Evolutionary conservation across 2,797 vertebrate genomes (phyloP).

Genomic region (Graptemys geographica): DNA sequence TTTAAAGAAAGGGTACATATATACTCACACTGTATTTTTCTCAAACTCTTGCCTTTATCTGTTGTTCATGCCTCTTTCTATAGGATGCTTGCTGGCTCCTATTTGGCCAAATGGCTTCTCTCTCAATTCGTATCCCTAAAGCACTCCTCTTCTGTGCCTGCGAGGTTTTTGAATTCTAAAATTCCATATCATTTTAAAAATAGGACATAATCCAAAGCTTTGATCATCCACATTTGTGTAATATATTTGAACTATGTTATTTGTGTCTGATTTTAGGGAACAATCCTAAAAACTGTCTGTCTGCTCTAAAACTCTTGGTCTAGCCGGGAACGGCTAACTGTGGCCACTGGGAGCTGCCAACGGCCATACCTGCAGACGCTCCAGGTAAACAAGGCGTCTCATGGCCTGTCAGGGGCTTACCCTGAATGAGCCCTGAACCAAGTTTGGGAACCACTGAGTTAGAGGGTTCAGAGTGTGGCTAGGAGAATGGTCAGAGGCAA

Average conservation of each 20-base stretch:
- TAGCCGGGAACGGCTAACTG: no score
- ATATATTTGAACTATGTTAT: background rate
- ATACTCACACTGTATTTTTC: background rate
- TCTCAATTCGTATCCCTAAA: background rate
- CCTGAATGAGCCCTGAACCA: no score
- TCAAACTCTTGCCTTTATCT: background rate
- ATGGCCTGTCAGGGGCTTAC: no score
- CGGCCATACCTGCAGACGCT: no score
- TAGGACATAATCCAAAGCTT: background rate
- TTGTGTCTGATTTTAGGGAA: background rate
- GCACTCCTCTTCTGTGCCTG: background rate
- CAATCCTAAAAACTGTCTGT: background rate
- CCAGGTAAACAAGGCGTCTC: no score
- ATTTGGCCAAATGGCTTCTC: background rate
- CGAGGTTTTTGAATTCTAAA: background rate
- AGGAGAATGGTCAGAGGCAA: background rate
- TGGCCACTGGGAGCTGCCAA: no score
- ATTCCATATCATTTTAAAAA: background rate
- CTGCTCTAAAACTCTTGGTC: background rate
- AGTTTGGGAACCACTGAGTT: no score
- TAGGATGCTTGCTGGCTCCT: background rate
- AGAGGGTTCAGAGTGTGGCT: background rate
- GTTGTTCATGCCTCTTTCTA: background rate
- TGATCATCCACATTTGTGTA: background rate
- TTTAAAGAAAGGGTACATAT: background rate